Conservation (phyloP, 2,888 invertebrate genomes). For the Tineola bisselliella region DNA sequence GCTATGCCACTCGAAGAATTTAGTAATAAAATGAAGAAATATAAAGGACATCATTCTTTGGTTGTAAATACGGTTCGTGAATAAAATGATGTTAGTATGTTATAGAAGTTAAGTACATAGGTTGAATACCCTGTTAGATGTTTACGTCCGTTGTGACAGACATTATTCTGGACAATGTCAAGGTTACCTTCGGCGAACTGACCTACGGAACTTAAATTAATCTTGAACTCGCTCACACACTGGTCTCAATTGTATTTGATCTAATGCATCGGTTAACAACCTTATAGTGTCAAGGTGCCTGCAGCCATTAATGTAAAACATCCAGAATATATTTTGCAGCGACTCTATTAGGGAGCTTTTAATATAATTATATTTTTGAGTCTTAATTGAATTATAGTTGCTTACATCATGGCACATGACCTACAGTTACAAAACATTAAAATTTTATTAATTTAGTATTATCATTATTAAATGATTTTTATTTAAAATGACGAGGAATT, state of each 20-base stretch:
- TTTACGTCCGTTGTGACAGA: slow-evolving; percentile 22
- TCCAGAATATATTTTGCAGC: not conserved
- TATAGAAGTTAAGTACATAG: not conserved
- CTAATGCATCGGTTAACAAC: slow-evolving; percentile 67
- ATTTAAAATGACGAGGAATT: too few species aligned
- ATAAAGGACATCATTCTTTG: too few species aligned
- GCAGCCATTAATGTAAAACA: slow-evolving; percentile 1
- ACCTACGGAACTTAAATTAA: slow-evolving; percentile 68
- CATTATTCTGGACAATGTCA: slow-evolving; percentile 56
- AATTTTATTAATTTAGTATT: too few species aligned
- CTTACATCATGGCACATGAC: too few species aligned
- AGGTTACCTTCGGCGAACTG: slow-evolving; percentile 68
- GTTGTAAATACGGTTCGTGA: not conserved
- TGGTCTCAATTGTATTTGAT: slow-evolving; percentile 65
- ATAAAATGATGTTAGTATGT: not conserved
- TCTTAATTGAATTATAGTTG: too few species aligned
- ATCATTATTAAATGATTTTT: too few species aligned
- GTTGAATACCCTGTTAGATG: slow-evolving; percentile 11
- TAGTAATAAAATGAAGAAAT: too few species aligned
- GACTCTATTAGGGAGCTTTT: not conserved
- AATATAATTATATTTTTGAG: too few species aligned
- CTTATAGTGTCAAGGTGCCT: slow-evolving; percentile 64
- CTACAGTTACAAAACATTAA: too few species aligned
- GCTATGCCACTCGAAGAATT: too few species aligned
- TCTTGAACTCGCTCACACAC: slow-evolving; percentile 66